A percentile compares a stretch with the other conserved stretches of the same genome.
Evolutionary conservation across 2,888 invertebrate species (phyloP).

Genomic region (Hemaris fuciformis): DNA sequence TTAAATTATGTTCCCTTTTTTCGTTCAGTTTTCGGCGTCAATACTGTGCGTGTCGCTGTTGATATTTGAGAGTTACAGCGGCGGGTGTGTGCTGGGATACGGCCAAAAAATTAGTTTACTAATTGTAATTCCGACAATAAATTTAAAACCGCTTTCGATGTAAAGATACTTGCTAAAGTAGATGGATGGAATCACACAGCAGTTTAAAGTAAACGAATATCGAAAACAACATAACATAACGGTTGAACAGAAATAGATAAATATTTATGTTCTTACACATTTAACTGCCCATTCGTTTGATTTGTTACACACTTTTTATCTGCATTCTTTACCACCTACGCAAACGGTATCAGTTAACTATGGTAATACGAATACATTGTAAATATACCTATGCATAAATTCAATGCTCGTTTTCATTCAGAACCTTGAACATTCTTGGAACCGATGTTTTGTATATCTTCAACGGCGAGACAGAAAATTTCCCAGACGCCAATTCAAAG

Average conservation of each 20-base stretch:
- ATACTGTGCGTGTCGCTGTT: too few relatives aligned
- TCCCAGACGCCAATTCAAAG: neutral
- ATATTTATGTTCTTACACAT: neutral
- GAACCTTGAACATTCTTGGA: neutral
- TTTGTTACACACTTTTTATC: neutral
- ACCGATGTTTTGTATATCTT: neutral
- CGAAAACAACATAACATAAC: neutral
- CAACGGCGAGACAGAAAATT: neutral
- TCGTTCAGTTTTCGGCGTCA: too few relatives aligned
- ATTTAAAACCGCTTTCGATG: neutral
- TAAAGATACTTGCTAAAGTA: neutral
- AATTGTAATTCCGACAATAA: neutral
- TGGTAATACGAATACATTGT: neutral
- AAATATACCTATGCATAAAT: slow-evolving; percentile 3
- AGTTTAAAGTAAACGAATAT: slow-evolving; percentile 17
- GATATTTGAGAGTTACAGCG: too few relatives aligned
- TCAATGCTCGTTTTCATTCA: neutral
- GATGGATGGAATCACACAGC: neutral
- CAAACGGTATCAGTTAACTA: neutral
- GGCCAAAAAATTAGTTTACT: too few relatives aligned
- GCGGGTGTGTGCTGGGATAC: too few relatives aligned
- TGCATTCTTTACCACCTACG: neutral
- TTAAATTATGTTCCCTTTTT: too few relatives aligned
- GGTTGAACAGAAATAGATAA: neutral
- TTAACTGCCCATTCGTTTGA: neutral